Conservation (phyloP, 2,888 invertebrate genomes). For the Toxonevra muliebris region DNA sequence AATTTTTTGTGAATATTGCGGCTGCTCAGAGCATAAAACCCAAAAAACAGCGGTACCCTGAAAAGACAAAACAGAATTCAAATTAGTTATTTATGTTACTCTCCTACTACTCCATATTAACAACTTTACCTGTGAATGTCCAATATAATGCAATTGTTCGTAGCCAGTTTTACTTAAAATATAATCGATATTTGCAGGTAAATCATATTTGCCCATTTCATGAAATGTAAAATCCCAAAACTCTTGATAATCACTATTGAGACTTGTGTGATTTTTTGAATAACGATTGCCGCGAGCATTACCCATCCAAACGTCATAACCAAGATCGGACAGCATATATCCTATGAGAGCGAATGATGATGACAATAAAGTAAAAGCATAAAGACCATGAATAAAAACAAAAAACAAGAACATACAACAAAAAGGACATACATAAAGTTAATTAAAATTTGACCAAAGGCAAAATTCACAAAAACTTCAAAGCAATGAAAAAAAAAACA, state of each 20-base stretch:
- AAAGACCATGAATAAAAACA: too few species aligned
- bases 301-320: slow-evolving; percentile 66
- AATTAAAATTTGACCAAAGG: slow-evolving; percentile 20
- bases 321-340: slow-evolving; percentile 61
- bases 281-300: slow-evolving; percentile 65
- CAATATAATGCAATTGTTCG: slow-evolving; percentile 76
- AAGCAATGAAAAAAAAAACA: slow-evolving; percentile 1
- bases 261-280: slow-evolving; percentile 61
- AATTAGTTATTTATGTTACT: too few species aligned
- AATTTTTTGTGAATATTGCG: slow-evolving; percentile 69
- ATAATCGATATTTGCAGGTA: slow-evolving; percentile 85
- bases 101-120: neutral
- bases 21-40: slow-evolving; percentile 67
- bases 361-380: too few species aligned
- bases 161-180: slow-evolving; percentile 70
- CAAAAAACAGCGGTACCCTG: slow-evolving; percentile 71
- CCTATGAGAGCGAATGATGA: slow-evolving; percentile 50
- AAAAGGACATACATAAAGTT: slow-evolving; percentile 24
- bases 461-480: slow-evolving; percentile 1
- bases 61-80: neutral
- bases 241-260: slow-evolving; percentile 60
- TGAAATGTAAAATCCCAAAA: slow-evolving; percentile 78
- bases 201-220: slow-evolving; percentile 78
- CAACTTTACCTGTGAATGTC: slow-evolving; percentile 74
- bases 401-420: too few species aligned